A percentile compares a stretch with the other conserved stretches of the same genome.
phyloP scores from a whole-genome alignment of 2,888 invertebrate genomes.

The Scaptomyza cyrtandrae region DNA sequence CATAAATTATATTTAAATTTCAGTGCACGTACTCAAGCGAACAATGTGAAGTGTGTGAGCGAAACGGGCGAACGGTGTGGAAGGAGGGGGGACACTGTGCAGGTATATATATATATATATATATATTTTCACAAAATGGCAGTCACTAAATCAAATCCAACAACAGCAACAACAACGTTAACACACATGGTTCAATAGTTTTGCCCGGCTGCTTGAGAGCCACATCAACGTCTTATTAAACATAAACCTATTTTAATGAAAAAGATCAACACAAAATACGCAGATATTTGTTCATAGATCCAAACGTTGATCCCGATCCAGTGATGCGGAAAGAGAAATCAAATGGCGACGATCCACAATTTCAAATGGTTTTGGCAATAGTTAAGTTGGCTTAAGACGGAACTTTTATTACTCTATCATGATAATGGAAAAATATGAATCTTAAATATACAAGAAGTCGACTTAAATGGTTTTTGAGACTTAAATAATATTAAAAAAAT shows the following conservation, averaged over 20 bases:
- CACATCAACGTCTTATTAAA: conserved; percentile 68
- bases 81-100: conserved; percentile 6
- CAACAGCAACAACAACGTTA: conserved; percentile 15
- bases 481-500: no score
- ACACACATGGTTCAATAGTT: conserved; percentile 50
- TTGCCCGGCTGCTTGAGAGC: conserved; percentile 27
- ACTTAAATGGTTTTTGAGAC: no score
- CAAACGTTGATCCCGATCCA: conserved; percentile 37
- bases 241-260: conserved; percentile 71
- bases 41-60: conserved; percentile 50
- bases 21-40: conserved; percentile 72
- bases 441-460: no score
- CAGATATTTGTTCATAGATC: conserved; percentile 36
- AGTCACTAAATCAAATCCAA: conserved; percentile 73
- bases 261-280: conserved; percentile 56
- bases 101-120: conserved; percentile 24
- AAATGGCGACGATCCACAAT: conserved; percentile 42
- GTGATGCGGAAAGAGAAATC: conserved; percentile 60
- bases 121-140: conserved; percentile 60
- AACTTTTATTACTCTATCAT: conserved; percentile 14
- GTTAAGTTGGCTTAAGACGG: not conserved
- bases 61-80: not conserved
- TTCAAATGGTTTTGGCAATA: conserved; percentile 35
- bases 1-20: conserved; percentile 79
- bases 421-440: no score